phyloP scores from a whole-genome alignment of 2,113 vertebrate genomes.

The Ophiodon elongatus region DNA sequence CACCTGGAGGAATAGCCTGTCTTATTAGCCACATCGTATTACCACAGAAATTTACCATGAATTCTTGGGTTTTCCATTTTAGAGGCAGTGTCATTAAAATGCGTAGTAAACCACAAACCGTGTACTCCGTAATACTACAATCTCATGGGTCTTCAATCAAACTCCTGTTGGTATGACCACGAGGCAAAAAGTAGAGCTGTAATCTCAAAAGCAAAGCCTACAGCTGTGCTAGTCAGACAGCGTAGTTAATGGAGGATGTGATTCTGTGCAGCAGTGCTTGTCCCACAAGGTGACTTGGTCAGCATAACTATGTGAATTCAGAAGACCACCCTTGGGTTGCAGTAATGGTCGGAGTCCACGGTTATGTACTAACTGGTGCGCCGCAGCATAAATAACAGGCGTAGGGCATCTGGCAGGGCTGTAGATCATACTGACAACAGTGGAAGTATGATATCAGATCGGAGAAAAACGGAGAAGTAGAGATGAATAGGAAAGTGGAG shows the following conservation, averaged over 20 bases:
- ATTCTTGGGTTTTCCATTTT: slow-evolving; percentile 56
- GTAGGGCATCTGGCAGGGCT: slow-evolving; percentile 67
- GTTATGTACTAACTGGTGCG: slow-evolving; percentile 73
- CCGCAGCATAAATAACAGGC: slow-evolving; percentile 78
- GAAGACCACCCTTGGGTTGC: slow-evolving; percentile 72
- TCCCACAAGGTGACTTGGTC: slow-evolving; percentile 82
- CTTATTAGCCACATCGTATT: slow-evolving; percentile 70
- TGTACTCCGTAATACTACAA: slow-evolving; percentile 57
- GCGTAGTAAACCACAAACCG: slow-evolving; percentile 64
- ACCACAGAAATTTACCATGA: slow-evolving; percentile 61
- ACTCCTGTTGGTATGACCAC: slow-evolving; percentile 65
- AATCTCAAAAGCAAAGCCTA: slow-evolving; percentile 70
- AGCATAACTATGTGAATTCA: slow-evolving; percentile 70
- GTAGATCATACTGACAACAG: slow-evolving; percentile 78
- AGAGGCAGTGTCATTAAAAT: slow-evolving; percentile 62
- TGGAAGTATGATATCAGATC: slow-evolving; percentile 78
- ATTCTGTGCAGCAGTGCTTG: slow-evolving; percentile 67
- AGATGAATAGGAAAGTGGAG: slow-evolving; percentile 66
- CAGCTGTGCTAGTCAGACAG: slow-evolving; percentile 61
- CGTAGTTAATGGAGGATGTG: slow-evolving; percentile 74
- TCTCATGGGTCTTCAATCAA: slow-evolving; percentile 74
- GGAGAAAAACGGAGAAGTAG: slow-evolving; percentile 61
- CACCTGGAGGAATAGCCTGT: slow-evolving; percentile 68
- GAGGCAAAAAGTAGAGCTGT: slow-evolving; percentile 59
- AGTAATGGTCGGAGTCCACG: slow-evolving; percentile 68